A percentile compares a stretch with the other conserved stretches of the same genome.
Conservation (phyloP, 1,140 invertebrate species). For the Aphaenogaster ashmeadi region DNA sequence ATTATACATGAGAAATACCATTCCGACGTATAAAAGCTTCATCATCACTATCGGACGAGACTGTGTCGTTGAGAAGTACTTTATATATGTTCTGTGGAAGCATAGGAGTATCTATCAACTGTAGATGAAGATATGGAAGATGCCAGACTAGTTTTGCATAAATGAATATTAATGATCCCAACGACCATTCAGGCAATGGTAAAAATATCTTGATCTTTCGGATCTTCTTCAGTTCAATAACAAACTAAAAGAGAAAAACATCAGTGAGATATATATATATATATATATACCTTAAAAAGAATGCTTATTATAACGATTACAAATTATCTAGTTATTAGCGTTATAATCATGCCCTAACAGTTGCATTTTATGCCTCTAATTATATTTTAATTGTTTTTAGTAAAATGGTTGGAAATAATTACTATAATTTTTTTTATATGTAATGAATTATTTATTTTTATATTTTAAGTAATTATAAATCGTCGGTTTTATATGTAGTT, state of each 20-base stretch:
- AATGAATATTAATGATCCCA: not conserved
- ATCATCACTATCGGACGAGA: slow-evolving; percentile 44
- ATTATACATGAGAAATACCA: slow-evolving; percentile 54
- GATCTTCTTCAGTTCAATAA: not conserved
- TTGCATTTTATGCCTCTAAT: not conserved
- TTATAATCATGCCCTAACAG: not conserved
- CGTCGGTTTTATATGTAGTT: not conserved
- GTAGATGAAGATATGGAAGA: not conserved
- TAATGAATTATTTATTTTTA: slow-evolving; percentile 14
- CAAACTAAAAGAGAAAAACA: not conserved
- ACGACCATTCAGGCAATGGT: not conserved
- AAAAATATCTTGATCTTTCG: not conserved
- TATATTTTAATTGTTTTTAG: not conserved
- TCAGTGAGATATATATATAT: not conserved
- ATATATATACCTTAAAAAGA: not conserved
- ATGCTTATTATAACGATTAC: not conserved
- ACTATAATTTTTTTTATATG: not conserved
- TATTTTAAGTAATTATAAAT: slow-evolving; percentile 12
- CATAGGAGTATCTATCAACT: not conserved
- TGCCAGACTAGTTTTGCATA: not conserved
- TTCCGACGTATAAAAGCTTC: slow-evolving; percentile 60
- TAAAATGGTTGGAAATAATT: not conserved
- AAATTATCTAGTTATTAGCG: not conserved
- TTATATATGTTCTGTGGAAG: no score
- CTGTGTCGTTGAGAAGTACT: not conserved